Base-by-base conservation (phyloP, 2,888 invertebrate species). In the Nineta flava region DNA sequence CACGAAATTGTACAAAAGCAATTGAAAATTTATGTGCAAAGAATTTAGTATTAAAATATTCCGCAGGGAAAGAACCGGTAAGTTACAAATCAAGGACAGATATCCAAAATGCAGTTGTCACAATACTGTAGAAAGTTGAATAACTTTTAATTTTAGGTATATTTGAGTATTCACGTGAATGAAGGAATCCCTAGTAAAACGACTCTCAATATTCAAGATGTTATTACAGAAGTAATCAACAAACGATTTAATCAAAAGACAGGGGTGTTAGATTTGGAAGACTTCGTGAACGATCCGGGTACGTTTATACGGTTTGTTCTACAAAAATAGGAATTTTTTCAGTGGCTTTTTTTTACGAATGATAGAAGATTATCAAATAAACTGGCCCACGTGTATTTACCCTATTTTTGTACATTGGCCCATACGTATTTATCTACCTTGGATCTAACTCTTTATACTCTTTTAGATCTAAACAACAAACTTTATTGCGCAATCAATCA, bases 401-500 rank as follows among this genome's bases (percentile, higher is more conserved):
- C n/a, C n/a, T n/a, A n/a, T n/a, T n/a, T n/a, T n/a, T n/a, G n/a
- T n/a, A n/a, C n/a, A n/a, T n/a, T n/a, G n/a, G n/a, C n/a, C n/a
- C n/a, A n/a, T n/a, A n/a, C n/a, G n/a, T n/a, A n/a, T n/a, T n/a
- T n/a, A n/a, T n/a, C n/a, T n/a, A n/a, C n/a, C n/a, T n/a, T n/a
- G n/a, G n/a, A n/a, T n/a, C n/a, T n/a, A n/a, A n/a, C n/a, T n/a
- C n/a, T n/a, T n/a, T n/a, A n/a, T n/a, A 19, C 2, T 19, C 5
- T 50, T 51, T 43, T 42, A 53, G 53, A 48, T 32, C 15, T 52
- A 10, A 32, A 31, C 15, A 51, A 61, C 13, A 59, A 54, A 0
- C 59, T 72, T 53, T 65, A 62, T 54, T 72, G 69, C 52, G 67
- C 71, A 1, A 53, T 74, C 19, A 68, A 69, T 1, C 72, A 73